These are phyloP conservation scores for Luidia sarsii DNA, from an alignment of 53 echinoderm and acorn worm genomes.

Conservation along the genomic window DNA sequence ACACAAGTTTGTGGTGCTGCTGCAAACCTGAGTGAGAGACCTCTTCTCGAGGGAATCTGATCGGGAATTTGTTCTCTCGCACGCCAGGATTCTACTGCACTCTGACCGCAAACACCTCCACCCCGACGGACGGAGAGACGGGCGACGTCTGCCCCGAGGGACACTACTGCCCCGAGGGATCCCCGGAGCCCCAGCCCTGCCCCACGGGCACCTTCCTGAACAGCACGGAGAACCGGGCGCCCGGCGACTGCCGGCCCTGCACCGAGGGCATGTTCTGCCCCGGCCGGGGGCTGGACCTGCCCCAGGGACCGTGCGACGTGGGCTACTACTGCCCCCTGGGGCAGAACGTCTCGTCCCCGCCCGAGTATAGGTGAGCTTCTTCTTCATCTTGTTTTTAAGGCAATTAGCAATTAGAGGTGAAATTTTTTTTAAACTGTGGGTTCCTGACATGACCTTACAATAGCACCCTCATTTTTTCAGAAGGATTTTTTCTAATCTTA, in stretches of 20 bases:
- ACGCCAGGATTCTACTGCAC: slow-evolving; percentile 91
- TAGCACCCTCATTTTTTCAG: too few relatives aligned
- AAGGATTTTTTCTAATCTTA: too few relatives aligned
- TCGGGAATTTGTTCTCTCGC: too few relatives aligned
- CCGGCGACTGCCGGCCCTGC: slow-evolving; percentile 75
- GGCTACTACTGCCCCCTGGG: slow-evolving; percentile 96
- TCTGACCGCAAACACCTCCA: slow-evolving; percentile 62
- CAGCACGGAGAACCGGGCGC: slow-evolving; percentile 71
- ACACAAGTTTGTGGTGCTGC: too few relatives aligned
- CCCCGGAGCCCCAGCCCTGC: slow-evolving; percentile 69
- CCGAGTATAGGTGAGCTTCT: slow-evolving; percentile 88
- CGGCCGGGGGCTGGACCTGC: slow-evolving; percentile 73
- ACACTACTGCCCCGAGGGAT: slow-evolving; percentile 89
- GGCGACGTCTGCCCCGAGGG: slow-evolving; percentile 91
- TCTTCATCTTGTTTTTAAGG: not conserved
- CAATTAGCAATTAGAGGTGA: too few relatives aligned
- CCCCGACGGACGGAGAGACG: slow-evolving; percentile 77
- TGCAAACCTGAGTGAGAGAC: too few relatives aligned
- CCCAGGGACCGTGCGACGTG: slow-evolving; percentile 73
- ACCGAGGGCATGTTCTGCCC: slow-evolving; percentile 88
- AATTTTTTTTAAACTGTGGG: too few relatives aligned
- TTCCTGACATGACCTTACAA: too few relatives aligned
- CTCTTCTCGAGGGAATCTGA: too few relatives aligned
- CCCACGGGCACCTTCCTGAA: slow-evolving; percentile 82
- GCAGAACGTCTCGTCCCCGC: slow-evolving; percentile 87